Base-by-base conservation (phyloP, 1,140 invertebrate species). In the Macrosteles quadrilineatus region DNA sequence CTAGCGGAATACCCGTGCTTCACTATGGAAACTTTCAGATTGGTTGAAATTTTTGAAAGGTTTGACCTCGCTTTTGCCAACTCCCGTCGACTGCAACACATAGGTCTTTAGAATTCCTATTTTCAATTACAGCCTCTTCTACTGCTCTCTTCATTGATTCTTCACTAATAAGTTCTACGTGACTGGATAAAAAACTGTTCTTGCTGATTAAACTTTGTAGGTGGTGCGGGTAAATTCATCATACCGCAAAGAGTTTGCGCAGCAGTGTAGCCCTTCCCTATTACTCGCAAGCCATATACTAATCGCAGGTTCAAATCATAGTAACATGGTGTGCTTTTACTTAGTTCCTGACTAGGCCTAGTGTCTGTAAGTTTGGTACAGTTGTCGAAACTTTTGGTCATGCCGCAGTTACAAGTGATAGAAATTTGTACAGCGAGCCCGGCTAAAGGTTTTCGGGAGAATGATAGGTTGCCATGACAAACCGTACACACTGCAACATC, bases 31-130 rank as follows among this genome's bases (percentile, higher is more conserved):
- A n/a, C n/a, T n/a, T n/a, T n/a, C n/a, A n/a, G n/a, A n/a, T n/a
- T n/a, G n/a, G n/a, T n/a, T n/a, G n/a, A n/a, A n/a, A n/a, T n/a
- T n/a, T n/a, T n/a, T n/a, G n/a, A n/a, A n/a, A n/a, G n/a, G n/a
- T n/a, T n/a, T n/a, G n/a, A 32, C 65, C 53, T 32, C 67, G 25
- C 50, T 69, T 72, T 25, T 69, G 67, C 71, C 71, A 72, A 25
- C 55, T 30, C 3, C 71, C 71, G 29, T 69, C 66, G 14, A 68
- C 29, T 27, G 47, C 53, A 40, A 66, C 50, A 40, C n/a, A n/a
- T n/a, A 72, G 29, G 25, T 72, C 57, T 32, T 27, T 31, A 9
- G 47, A 19, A 0, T 45, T 43, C 23, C 57, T 45, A 57, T 70
- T 72, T 43, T 43, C 71, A 50, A 30, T 14, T 17, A 72, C 63